Conservation (phyloP, 2,797 vertebrate species). For the Pogonophryne albipinna region DNA sequence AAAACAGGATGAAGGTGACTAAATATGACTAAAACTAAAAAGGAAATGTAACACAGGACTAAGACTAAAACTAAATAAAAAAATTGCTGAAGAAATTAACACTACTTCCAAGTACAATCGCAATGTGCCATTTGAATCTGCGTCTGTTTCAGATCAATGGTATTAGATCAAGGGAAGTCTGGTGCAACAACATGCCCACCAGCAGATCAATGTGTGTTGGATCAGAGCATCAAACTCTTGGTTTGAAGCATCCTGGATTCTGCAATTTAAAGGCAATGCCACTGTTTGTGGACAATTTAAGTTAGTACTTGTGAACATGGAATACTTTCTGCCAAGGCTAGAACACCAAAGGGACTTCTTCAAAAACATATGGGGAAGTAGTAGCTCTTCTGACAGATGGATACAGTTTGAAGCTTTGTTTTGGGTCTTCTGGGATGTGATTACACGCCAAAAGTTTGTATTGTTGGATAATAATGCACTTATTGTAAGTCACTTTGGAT, state of each 20-base stretch:
- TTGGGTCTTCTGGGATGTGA: not conserved
- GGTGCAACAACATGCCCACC: slow-evolving; percentile 35
- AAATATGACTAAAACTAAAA: no score
- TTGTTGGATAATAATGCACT: no score
- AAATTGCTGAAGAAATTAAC: no score
- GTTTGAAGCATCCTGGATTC: slow-evolving; percentile 44
- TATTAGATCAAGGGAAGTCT: slow-evolving; percentile 41
- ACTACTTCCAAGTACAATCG: slow-evolving; percentile 54
- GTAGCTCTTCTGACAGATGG: not conserved
- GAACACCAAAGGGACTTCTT: not conserved
- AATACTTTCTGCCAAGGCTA: not conserved
- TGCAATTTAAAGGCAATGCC: slow-evolving; percentile 41
- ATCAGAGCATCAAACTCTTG: slow-evolving; percentile 19
- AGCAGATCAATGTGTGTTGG: slow-evolving; percentile 43
- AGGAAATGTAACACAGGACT: no score
- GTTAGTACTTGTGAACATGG: slow-evolving; percentile 12
- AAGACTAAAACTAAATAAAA: no score
- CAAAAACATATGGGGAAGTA: not conserved
- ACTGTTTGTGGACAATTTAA: slow-evolving; percentile 23
- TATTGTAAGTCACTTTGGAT: no score
- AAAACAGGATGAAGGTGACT: no score
- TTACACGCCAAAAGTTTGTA: not conserved
- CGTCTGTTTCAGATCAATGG: slow-evolving; percentile 53
- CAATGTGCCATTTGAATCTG: slow-evolving; percentile 40
- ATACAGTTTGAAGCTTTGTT: not conserved